Evolutionary conservation across 2,888 invertebrate genomes (phyloP).

Genomic region (Junonia oenone): DNA sequence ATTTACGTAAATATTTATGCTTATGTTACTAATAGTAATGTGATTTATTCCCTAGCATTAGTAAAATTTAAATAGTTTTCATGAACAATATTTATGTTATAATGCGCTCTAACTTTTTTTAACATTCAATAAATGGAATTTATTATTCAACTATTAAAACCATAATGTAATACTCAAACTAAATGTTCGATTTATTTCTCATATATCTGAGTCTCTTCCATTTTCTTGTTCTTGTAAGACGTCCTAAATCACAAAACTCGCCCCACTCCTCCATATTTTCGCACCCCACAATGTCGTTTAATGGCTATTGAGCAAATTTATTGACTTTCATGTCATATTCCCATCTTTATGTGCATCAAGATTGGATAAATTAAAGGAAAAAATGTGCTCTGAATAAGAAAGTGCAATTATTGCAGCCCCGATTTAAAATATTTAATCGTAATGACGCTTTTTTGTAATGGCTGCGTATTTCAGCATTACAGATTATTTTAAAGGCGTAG

Average conservation of each 20-base stretch:
- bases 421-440: not conserved
- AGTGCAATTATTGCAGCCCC: not conserved
- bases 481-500: too few relatives aligned
- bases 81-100: too few relatives aligned
- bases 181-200: not conserved
- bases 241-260: slow-evolving; percentile 72
- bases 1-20: too few relatives aligned
- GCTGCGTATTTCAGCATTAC: too few relatives aligned
- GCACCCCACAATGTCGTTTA: slow-evolving; percentile 72
- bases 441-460: too few relatives aligned
- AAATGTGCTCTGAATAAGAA: slow-evolving; percentile 3
- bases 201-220: slow-evolving; percentile 39
- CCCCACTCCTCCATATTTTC: slow-evolving; percentile 73
- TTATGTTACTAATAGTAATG: too few relatives aligned
- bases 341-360: slow-evolving; percentile 65
- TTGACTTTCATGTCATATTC: slow-evolving; percentile 73
- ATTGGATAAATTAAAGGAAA: slow-evolving; percentile 42
- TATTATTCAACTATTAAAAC: too few relatives aligned
- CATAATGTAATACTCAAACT: too few relatives aligned
- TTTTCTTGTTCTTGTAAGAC: slow-evolving; percentile 24
- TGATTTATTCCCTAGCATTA: too few relatives aligned
- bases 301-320: slow-evolving; percentile 77
- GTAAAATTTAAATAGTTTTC: too few relatives aligned
- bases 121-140: too few relatives aligned
- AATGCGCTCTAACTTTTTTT: too few relatives aligned